Evolutionary conservation across 2,797 vertebrate genomes (phyloP).

Genomic region (Micropoecilia bifurca): DNA sequence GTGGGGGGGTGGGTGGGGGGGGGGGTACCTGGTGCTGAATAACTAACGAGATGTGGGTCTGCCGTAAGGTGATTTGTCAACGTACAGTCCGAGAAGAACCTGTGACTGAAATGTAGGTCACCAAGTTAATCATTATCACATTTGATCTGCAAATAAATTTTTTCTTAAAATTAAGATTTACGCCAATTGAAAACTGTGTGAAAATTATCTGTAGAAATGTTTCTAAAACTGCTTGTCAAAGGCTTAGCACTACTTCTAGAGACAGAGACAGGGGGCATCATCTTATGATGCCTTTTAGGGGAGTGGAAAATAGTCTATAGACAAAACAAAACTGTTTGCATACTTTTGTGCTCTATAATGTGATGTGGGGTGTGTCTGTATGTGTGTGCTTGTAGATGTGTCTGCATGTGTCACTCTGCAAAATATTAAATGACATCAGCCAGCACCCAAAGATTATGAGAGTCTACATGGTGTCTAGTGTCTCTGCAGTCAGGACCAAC

Average conservation of each 20-base stretch:
- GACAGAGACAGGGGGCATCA: conserved; percentile 14
- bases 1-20: conserved; percentile 35
- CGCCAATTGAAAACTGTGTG: background rate
- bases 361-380: background rate
- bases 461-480: conserved; percentile 71
- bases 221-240: background rate
- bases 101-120: conserved; percentile 32
- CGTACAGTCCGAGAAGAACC: conserved; percentile 5
- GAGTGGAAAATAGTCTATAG: conserved; percentile 28
- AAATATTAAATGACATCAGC: conserved; percentile 56
- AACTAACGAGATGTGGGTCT: conserved; percentile 17
- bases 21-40: conserved; percentile 27
- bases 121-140: conserved; percentile 4
- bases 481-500: conserved; percentile 73
- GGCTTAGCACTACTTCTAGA: background rate
- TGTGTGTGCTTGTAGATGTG: conserved; percentile 14
- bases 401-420: conserved; percentile 62
- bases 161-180: conserved; percentile 10
- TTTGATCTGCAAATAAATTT: conserved; percentile 20
- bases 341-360: conserved; percentile 18
- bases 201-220: background rate
- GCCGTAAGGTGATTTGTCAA: conserved; percentile 42
- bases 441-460: conserved; percentile 49
- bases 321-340: conserved; percentile 18
- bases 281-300: conserved; percentile 55